Conservation (phyloP, 2,113 vertebrate genomes). For the Tautogolabrus adspersus region DNA sequence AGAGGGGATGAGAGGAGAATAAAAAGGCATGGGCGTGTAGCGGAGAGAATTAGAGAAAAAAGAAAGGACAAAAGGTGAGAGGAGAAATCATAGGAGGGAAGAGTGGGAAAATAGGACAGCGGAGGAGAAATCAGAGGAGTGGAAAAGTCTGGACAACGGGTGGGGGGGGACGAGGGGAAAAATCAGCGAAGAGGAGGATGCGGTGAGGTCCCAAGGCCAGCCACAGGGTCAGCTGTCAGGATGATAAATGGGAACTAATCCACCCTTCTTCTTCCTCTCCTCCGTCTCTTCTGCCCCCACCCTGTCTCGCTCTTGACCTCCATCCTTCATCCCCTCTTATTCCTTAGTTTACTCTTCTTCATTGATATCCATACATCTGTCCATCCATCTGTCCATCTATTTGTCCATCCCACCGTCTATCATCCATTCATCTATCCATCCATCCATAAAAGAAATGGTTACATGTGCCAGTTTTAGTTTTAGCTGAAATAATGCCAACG, state of each 20-base stretch:
- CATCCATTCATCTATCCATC: neutral
- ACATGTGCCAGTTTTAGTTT: too few relatives aligned
- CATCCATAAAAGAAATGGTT: too few relatives aligned
- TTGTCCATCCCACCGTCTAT: slow-evolving; percentile 13
- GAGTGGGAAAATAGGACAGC: slow-evolving; percentile 16
- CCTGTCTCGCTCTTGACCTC: slow-evolving; percentile 46
- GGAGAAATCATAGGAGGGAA: neutral
- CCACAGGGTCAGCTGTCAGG: slow-evolving; percentile 78
- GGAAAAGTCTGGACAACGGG: slow-evolving; percentile 49
- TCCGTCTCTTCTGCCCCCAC: slow-evolving; percentile 51
- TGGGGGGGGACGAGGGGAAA: slow-evolving; percentile 33
- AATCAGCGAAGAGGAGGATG: slow-evolving; percentile 56
- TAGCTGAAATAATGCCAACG: too few relatives aligned
- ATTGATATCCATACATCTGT: slow-evolving; percentile 10
- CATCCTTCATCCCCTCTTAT: slow-evolving; percentile 11
- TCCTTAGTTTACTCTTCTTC: neutral
- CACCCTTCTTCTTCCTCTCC: slow-evolving; percentile 56
- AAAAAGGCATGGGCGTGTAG: neutral
- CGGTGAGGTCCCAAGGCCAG: slow-evolving; percentile 75
- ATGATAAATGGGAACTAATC: slow-evolving; percentile 76
- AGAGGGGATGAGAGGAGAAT: neutral
- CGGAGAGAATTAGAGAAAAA: neutral
- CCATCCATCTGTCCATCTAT: slow-evolving; percentile 3
- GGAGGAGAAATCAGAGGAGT: slow-evolving; percentile 40
- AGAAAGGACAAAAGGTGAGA: neutral